phyloP scores from a whole-genome alignment of 2,797 vertebrate genomes.

The Pachyuromys duprasi region DNA sequence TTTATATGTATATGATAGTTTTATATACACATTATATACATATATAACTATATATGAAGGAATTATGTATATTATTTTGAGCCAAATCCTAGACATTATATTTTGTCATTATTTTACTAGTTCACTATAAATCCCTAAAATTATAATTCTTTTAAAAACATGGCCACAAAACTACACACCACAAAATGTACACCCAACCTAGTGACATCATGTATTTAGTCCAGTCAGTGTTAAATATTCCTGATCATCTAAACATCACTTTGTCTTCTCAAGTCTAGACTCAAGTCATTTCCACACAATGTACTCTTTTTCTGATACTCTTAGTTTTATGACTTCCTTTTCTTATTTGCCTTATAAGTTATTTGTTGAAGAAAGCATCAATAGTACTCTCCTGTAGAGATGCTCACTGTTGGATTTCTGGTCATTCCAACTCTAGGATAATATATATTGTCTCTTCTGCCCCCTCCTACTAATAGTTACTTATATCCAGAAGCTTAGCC shows the following conservation, averaged over 20 bases:
- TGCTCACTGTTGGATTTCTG: slow-evolving; percentile 39
- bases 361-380: background rate
- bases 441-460: background rate
- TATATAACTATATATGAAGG: background rate
- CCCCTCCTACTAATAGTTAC: background rate
- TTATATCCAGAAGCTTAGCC: background rate
- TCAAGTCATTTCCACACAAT: background rate
- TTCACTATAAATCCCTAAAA: slow-evolving; percentile 2
- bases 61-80: slow-evolving; percentile 57
- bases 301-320: background rate
- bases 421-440: background rate
- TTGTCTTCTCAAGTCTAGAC: background rate
- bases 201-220: background rate
- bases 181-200: background rate
- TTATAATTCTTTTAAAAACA: slow-evolving; percentile 14
- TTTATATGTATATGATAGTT: background rate
- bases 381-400: background rate
- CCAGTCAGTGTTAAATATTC: background rate
- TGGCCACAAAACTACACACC: background rate
- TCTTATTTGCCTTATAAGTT: background rate
- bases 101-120: slow-evolving; percentile 30
- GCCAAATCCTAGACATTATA: background rate
- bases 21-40: background rate
- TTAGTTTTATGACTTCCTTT: background rate
- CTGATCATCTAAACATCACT: background rate